A percentile compares a stretch with the other conserved stretches of the same genome.
Conservation (phyloP, 2,797 vertebrate genomes). For the Galagoides demidoff region DNA sequence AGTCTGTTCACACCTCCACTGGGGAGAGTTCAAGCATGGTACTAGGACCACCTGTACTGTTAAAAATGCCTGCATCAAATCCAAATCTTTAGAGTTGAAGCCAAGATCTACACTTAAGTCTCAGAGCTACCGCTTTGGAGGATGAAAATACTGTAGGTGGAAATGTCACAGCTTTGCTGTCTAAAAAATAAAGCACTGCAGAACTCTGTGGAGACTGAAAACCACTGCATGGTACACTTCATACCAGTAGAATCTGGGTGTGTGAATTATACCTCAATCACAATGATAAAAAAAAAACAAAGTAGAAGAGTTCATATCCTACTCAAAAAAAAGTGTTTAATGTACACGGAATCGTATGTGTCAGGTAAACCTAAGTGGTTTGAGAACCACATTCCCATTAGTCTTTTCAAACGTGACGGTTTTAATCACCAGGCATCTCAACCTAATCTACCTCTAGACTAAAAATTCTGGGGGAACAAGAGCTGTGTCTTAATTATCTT, state of each 20-base stretch:
- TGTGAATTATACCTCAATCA: background rate
- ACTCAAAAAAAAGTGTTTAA: background rate
- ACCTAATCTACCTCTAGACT: background rate
- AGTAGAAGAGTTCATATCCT: background rate
- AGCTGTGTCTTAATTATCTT: background rate
- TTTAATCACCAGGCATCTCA: background rate
- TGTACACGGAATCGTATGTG: background rate
- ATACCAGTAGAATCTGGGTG: background rate
- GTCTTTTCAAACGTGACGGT: background rate
- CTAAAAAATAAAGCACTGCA: background rate
- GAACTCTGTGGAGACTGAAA: background rate
- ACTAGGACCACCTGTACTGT: background rate
- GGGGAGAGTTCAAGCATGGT: background rate
- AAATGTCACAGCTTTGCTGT: background rate
- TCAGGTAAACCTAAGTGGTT: background rate
- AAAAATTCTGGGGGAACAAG: background rate
- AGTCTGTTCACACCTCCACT: background rate
- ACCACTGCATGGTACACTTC: background rate
- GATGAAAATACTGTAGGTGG: background rate
- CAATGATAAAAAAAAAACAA: background rate
- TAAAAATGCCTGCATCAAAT: background rate
- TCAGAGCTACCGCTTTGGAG: slow-evolving; percentile 2
- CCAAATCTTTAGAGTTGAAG: background rate
- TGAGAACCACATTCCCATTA: background rate
- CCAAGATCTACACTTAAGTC: background rate